Evolutionary conservation across 2,113 vertebrate genomes (phyloP), one percentile per base, ranked within the genome.

Genomic region (Paralichthys olivaceus): DNA sequence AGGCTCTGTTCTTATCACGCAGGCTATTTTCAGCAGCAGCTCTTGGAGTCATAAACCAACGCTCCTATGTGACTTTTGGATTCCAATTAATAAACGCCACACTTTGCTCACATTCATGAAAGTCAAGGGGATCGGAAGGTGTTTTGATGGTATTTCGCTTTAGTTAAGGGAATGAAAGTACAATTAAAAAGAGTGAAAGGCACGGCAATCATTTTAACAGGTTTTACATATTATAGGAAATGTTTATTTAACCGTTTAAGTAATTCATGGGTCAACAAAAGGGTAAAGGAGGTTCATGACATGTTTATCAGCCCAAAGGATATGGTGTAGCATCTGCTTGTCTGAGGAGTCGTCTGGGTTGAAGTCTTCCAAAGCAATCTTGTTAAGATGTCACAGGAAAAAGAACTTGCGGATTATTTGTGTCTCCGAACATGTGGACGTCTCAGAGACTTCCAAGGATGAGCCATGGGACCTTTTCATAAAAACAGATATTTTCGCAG

Each of bases 21-120:
- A 3, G 67, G 76, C 72, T 90, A 89, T 89, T 89, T 90, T 84
- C 84, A 68, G 76, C 40, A 14, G 19, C 47, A 11, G 7, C 71
- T 75, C 75, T 49, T 55, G 5, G 72, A 64, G 75, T 75, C 71
- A 43, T 65, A 57, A 74, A 89, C 34, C 55, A 19, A 32, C 45
- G 22, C 53, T n/a, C 8, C 60, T 20, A 1, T 57, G 58, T 64
- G 65, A 72, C 84, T 73, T 71, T 70, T 43, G 69, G 55, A 64
- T 74, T 72, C 64, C 55, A 57, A 26, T 80, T 70, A 57, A 72
- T 55, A 40, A 78, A 75, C 15, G 23, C 29, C 49, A 53, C 17
- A n/a, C 28, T 75, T 34, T 5, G 15, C 43, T 19, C 45, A 49
- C 5, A 4, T 15, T 49, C 5, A 13, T 45, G 13, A 12, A 34